Base-by-base conservation (phyloP, 2,113 vertebrate species). In the Lepus americanus region DNA sequence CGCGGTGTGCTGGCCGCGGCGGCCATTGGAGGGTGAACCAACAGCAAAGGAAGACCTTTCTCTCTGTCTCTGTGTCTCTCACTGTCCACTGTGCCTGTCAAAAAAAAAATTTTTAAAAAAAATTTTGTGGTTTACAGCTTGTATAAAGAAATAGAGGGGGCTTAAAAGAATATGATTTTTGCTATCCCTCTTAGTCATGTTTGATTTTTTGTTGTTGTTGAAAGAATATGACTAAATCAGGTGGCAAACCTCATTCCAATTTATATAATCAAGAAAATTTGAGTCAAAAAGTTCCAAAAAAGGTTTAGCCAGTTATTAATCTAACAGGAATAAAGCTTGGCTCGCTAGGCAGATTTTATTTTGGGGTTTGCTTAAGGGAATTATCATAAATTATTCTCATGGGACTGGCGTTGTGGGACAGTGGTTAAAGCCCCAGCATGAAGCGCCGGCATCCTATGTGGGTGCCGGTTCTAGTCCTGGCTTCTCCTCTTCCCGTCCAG, bases 291-390 rank as follows among this genome's bases (percentile, higher is more conserved):
- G 11, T 83, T 92, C 51, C 19, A 51, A 69, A 90, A 89, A 31
- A 49, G 20, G 20, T 86, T 94, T 88, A 78, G n/a, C 20, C 16
- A 81, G 14, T 72, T 77, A 64, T 64, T 95, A 39, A 87, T 93
- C 49, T 96, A n/a, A 64, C 2, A 94, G 23, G 13, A 77, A 77
- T 36, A 83, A 79, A 92, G 64, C 17, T 67, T 93, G 33, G 63
- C n/a, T 84, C 7, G 81, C 44, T 53, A 73, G 69, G 36, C 33
- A 94, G 92, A 67, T 83, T 74, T 94, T 84, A 39, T 92, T 92
- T 93, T 20, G 77, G 49, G 61, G 0, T 19, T 92, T 94, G 33
- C 76, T 94, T 92, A 77, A 87, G 87, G 80, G 19, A 92, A 69
- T n/a, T 80, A 2, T 10, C 36, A 69, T 73, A 89, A 59, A 14